phyloP scores from a whole-genome alignment of 92 coral and sea anemone genomes.

The Muricea muricata region DNA sequence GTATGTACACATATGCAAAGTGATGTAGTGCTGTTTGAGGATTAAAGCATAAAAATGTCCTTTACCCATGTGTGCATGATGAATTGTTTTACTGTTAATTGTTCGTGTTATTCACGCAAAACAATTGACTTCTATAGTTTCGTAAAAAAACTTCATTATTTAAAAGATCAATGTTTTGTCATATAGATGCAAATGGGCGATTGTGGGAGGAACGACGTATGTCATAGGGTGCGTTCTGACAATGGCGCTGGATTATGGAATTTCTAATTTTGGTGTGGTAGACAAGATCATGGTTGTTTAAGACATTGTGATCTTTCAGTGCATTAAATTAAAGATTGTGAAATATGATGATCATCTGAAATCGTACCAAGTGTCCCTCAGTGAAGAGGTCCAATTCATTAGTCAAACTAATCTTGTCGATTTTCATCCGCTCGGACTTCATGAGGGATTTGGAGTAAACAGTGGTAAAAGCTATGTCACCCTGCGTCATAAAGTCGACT shows the following conservation, averaged over 20 bases:
- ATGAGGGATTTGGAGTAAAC: slow-evolving; percentile 7
- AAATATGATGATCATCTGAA: slow-evolving; percentile 1
- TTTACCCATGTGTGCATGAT: too few species aligned
- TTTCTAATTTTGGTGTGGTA: neutral
- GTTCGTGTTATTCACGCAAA: too few species aligned
- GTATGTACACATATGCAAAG: too few species aligned
- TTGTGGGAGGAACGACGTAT: neutral
- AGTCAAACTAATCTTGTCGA: neutral
- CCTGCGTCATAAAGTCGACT: slow-evolving; percentile 16
- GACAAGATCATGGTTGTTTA: neutral
- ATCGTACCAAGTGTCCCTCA: neutral
- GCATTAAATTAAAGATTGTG: neutral
- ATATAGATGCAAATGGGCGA: neutral
- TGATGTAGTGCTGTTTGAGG: too few species aligned
- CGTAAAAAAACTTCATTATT: too few species aligned
- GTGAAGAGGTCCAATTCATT: neutral
- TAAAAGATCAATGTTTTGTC: neutral
- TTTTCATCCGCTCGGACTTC: slow-evolving; percentile 19
- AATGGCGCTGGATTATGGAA: neutral
- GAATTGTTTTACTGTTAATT: too few species aligned
- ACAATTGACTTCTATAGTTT: too few species aligned
- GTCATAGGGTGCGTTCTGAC: neutral
- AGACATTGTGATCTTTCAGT: neutral
- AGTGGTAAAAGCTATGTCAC: neutral
- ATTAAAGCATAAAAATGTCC: too few species aligned